These are phyloP conservation scores for Pomacea canaliculata DNA, from an alignment of 2,888 invertebrate genomes.

Conservation along the genomic window DNA sequence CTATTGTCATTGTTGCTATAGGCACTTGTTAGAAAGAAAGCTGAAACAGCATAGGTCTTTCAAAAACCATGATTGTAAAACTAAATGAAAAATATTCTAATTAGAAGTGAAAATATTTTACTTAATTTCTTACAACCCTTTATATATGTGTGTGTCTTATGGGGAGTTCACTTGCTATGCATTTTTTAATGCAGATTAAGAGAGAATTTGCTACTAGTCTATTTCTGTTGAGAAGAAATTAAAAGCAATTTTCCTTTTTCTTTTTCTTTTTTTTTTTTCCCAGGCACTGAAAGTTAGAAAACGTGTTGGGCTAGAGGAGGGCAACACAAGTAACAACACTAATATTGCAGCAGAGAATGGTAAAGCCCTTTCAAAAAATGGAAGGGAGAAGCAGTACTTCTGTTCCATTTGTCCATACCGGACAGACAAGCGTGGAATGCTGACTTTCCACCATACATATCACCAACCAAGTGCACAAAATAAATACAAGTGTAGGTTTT, in stretches of 20 bases:
- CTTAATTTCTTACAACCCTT: too few relatives aligned
- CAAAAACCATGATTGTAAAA: too few relatives aligned
- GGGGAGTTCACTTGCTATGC: too few relatives aligned
- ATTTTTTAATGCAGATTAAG: too few relatives aligned
- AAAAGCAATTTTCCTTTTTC: not conserved
- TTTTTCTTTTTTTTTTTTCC: not conserved
- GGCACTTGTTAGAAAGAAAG: too few relatives aligned
- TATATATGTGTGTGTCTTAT: too few relatives aligned
- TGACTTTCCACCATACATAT: constrained; percentile 75
- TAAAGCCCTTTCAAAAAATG: not conserved
- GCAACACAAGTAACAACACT: not conserved
- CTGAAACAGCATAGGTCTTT: too few relatives aligned
- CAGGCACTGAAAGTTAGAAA: constrained; percentile 28
- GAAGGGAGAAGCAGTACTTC: constrained; percentile 47
- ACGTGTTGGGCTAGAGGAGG: constrained; percentile 15
- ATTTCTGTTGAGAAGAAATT: too few relatives aligned
- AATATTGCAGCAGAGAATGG: not conserved
- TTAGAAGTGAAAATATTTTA: too few relatives aligned
- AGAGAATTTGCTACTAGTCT: too few relatives aligned
- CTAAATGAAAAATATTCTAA: too few relatives aligned
- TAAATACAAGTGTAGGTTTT: constrained; percentile 84
- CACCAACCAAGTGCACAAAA: constrained; percentile 79
- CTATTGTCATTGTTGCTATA: too few relatives aligned
- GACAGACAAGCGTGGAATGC: constrained; percentile 57
- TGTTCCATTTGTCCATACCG: constrained; percentile 82